Base-by-base conservation (phyloP, 2,888 invertebrate genomes). In the Lasioglossum calceatum region DNA sequence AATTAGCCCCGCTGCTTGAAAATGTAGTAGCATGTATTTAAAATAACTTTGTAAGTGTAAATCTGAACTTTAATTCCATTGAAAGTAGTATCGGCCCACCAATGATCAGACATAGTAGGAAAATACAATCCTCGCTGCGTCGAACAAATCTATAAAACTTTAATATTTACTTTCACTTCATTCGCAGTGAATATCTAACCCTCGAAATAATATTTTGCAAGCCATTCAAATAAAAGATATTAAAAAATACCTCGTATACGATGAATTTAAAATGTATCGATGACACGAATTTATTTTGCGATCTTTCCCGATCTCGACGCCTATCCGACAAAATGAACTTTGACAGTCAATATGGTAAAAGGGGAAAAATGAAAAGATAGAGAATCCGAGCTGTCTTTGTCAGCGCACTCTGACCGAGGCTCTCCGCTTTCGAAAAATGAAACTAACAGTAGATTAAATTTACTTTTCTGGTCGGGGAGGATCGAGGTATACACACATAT, bases 391-490 rank as follows among this genome's bases (percentile, higher is more conserved):
- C 19, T 23, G 70, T 23, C 39, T 70, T 70, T 70, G 14, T 23
- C 70, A 23, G 39, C 19, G 36, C 12, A 32, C 70, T 19, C 1
- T 23, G 36, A 23, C 12, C 70, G 39, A 23, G 10, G 19, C 36
- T 36, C 19, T 19, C 19, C 36, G 39, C 42, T 42, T 42, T 71
- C 50, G 36, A 54, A 67, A 67, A 70, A 67, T 70, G 36, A 47
- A 54, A 39, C 36, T 16, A 77, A 70, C 12, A 42, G 39, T 67
- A 47, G 74, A 80, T 80, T 67, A 39, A 75, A 80, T 80, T 32
- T 50, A 75, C 47, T 80, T 75, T 73, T 32, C 16, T 3, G 23
- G 12, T n/a, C 67, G 70, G 23, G 3, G 23, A 67, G 19, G 67
- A 54, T 27, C 27, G 42, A n/a, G n/a, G 27, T 44, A n/a, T 44